These are phyloP conservation scores for Parnassius glacialis DNA, from an alignment of 2,888 invertebrate species.

Conservation along the genomic window DNA sequence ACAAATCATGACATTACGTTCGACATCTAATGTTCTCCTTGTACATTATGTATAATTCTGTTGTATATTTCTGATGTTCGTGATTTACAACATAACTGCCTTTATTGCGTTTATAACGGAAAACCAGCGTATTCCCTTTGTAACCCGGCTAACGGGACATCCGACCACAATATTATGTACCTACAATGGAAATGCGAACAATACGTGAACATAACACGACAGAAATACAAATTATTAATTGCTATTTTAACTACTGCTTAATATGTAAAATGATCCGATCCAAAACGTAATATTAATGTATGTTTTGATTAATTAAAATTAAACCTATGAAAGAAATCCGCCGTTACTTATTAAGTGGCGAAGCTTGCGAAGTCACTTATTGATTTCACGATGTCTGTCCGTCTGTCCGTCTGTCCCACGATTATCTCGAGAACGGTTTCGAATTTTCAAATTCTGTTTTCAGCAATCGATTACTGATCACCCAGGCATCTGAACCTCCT, in stretches of 20 bases:
- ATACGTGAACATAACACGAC: slow-evolving; percentile 37
- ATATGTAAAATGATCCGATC: slow-evolving; percentile 17
- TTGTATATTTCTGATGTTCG: slow-evolving; percentile 38
- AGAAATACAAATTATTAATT: slow-evolving; percentile 34
- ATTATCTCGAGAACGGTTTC: too few relatives aligned
- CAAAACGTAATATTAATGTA: not conserved
- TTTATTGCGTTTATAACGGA: slow-evolving; percentile 38
- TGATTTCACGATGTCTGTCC: too few relatives aligned
- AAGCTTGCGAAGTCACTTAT: too few relatives aligned
- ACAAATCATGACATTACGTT: not conserved
- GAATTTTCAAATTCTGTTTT: too few relatives aligned
- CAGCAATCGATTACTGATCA: too few relatives aligned
- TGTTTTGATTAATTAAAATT: too few relatives aligned
- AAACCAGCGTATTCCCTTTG: slow-evolving; percentile 36
- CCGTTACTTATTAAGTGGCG: too few relatives aligned
- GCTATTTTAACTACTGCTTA: slow-evolving; percentile 26
- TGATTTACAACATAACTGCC: slow-evolving; percentile 42
- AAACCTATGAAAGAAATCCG: too few relatives aligned
- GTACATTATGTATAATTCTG: not conserved
- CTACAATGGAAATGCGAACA: slow-evolving; percentile 44
- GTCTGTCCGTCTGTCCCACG: too few relatives aligned
- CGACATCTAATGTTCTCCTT: too few relatives aligned
- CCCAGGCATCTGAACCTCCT: too few relatives aligned
- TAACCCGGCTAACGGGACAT: slow-evolving; percentile 31
- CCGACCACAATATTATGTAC: slow-evolving; percentile 30